A percentile compares a stretch with the other conserved stretches of the same genome.
These are phyloP conservation scores for Dryomyza anilis DNA, from an alignment of 2,888 invertebrate species.

Conservation along the genomic window DNA sequence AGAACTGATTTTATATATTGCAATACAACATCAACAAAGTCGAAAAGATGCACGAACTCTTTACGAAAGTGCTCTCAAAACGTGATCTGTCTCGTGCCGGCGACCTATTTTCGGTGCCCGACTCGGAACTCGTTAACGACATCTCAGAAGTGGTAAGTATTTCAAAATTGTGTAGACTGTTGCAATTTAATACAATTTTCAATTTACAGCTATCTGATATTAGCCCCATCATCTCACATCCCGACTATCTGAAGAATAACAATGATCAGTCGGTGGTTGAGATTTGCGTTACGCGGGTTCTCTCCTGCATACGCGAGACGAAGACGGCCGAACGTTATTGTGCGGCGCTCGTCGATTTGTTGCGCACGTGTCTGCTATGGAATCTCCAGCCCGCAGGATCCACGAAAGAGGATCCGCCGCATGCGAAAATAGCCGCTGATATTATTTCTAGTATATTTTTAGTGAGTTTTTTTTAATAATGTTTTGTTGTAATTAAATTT, in stretches of 20 bases:
- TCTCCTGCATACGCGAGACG: constrained; percentile 89
- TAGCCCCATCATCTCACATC: constrained; percentile 79
- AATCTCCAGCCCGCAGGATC: constrained; percentile 76
- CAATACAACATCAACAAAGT: too few species aligned
- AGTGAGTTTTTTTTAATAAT: constrained; percentile 67
- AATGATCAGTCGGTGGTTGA: constrained; percentile 95
- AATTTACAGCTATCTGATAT: constrained; percentile 70
- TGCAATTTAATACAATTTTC: not conserved
- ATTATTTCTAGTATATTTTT: constrained; percentile 93
- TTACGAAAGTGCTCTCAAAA: constrained; percentile 86
- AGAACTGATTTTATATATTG: too few species aligned
- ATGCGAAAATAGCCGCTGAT: constrained; percentile 95
- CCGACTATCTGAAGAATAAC: constrained; percentile 83
- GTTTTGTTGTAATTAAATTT: too few species aligned
- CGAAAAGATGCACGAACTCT: constrained; percentile 86
- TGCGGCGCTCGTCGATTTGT: constrained; percentile 77
- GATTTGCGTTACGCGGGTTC: constrained; percentile 89
- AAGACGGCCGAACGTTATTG: constrained; percentile 83
- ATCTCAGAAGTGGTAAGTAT: constrained; percentile 79
- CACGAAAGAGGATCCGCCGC: constrained; percentile 88
- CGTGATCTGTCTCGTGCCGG: constrained; percentile 90
- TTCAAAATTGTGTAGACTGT: not conserved
- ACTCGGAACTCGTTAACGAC: constrained; percentile 84
- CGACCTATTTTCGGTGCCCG: constrained; percentile 86
- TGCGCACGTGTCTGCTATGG: constrained; percentile 88